A percentile compares a stretch with the other conserved stretches of the same genome.
Evolutionary conservation across 2,113 vertebrate species (phyloP).

Genomic region (Nothocercus nigrocapillus): DNA sequence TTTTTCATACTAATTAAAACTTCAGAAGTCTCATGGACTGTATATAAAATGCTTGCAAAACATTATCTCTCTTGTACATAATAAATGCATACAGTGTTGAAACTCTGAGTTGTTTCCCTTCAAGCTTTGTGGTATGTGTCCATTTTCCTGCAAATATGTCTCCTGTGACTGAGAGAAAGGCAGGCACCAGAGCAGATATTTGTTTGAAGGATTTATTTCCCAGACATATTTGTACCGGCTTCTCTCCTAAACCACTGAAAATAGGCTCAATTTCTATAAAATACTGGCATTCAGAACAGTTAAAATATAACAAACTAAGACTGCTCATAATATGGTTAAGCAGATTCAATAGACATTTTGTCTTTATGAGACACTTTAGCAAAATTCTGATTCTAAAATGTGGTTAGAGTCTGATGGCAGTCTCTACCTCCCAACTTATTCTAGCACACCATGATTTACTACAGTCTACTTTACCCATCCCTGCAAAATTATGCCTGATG

Average conservation of each 20-base stretch:
- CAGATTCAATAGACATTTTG: not conserved
- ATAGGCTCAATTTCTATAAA: not conserved
- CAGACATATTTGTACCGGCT: not conserved
- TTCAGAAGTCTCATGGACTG: not conserved
- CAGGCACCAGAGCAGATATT: not conserved
- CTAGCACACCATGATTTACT: not conserved
- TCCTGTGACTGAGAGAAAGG: not conserved
- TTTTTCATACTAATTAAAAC: not conserved
- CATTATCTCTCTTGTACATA: not conserved
- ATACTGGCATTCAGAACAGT: not conserved
- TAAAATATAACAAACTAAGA: not conserved
- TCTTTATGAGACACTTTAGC: not conserved
- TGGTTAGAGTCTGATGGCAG: not conserved
- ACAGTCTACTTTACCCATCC: not conserved
- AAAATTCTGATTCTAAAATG: not conserved
- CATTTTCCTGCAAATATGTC: not conserved
- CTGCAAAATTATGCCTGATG: not conserved
- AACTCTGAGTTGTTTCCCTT: not conserved
- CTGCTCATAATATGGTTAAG: not conserved
- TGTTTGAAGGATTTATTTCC: conserved; percentile 7
- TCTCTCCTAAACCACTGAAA: conserved; percentile 1
- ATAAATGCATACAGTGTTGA: not conserved
- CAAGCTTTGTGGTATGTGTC: not conserved
- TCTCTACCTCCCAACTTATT: not conserved
- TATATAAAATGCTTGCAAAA: not conserved